Percentiles rank a stretch among this genome's conserved stretches.
These are phyloP conservation scores for Arizona elegans DNA, from an alignment of 2,113 vertebrate species.

Conservation along the genomic window DNA sequence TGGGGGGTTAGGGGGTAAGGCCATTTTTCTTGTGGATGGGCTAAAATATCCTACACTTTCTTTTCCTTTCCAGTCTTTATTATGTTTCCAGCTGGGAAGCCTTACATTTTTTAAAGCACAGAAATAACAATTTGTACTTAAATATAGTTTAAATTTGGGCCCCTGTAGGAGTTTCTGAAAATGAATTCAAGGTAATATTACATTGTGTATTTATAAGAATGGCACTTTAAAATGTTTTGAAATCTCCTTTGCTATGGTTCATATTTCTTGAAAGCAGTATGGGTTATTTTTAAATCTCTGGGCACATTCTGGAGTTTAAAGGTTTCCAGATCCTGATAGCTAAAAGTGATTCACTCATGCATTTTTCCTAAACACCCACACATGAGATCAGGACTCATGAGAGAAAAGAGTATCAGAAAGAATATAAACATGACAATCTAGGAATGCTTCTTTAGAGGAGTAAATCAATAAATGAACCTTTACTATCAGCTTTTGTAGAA, in stretches of 20 bases:
- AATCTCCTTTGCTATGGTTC: not conserved
- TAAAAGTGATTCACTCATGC: not conserved
- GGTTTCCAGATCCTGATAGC: not conserved
- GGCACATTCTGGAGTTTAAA: not conserved
- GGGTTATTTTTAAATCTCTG: not conserved
- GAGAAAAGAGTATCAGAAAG: not conserved
- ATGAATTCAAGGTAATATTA: not conserved
- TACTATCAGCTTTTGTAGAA: not conserved
- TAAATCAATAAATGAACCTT: not conserved
- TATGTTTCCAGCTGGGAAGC: not conserved
- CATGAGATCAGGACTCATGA: not conserved
- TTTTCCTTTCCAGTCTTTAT: not conserved
- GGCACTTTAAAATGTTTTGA: not conserved
- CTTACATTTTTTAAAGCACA: not conserved
- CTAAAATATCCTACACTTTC: not conserved
- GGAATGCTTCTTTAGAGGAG: not conserved
- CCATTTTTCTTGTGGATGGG: not conserved
- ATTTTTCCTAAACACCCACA: not conserved
- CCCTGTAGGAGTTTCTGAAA: not conserved
- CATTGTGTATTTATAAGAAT: not conserved
- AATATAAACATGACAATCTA: not conserved
- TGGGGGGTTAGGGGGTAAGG: not conserved
- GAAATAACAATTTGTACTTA: not conserved
- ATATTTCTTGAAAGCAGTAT: not conserved
- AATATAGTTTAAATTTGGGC: not conserved